Evolutionary conservation across 2,113 vertebrate genomes (phyloP).

Genomic region (Catharus fuscescens): DNA sequence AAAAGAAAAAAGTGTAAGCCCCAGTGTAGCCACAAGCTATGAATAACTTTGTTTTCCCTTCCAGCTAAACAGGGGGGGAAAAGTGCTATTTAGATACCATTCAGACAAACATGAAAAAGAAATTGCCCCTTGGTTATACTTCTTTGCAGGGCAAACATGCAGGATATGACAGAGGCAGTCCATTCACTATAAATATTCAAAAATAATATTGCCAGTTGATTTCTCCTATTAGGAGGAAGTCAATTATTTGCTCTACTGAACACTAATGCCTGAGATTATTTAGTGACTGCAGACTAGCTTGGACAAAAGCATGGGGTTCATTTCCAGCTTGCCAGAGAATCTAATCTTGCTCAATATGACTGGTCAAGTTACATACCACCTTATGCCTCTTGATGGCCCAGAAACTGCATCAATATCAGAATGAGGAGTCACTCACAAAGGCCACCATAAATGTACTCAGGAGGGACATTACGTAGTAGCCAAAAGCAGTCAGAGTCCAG

Average conservation of each 20-base stretch:
- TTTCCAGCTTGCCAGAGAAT: neutral
- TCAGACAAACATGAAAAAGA: neutral
- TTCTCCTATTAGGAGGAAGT: neutral
- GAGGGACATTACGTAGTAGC: neutral
- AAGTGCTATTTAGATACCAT: neutral
- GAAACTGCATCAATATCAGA: neutral
- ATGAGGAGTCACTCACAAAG: neutral
- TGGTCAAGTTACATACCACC: neutral
- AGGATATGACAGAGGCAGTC: neutral
- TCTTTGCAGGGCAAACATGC: neutral
- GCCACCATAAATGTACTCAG: neutral
- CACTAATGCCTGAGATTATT: neutral
- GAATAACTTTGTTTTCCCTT: neutral
- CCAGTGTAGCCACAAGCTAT: neutral
- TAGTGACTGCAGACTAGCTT: neutral
- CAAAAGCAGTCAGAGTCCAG: neutral
- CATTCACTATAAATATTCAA: neutral
- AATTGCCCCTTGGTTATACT: neutral
- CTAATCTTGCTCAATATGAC: neutral
- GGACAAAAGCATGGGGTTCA: neutral
- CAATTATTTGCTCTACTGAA: conserved; percentile 25
- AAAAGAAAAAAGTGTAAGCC: neutral
- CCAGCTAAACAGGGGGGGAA: neutral
- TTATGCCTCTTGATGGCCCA: neutral
- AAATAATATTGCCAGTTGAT: neutral